Evolutionary conservation across 2,888 invertebrate species (phyloP).

Genomic region (Seira ritae): DNA sequence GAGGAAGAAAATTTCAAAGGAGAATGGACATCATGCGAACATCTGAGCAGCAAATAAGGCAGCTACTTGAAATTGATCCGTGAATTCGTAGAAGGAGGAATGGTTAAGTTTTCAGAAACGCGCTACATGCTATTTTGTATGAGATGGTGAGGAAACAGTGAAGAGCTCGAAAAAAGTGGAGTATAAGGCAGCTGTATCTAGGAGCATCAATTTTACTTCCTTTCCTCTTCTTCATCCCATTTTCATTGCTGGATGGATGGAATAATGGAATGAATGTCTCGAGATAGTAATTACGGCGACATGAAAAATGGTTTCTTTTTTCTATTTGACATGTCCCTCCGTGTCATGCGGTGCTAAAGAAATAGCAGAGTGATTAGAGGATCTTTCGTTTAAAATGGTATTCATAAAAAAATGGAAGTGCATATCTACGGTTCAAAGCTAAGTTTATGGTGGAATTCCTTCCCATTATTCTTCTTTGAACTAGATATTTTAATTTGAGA

Average conservation of each 20-base stretch:
- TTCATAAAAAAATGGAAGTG: no score
- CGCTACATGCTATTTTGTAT: no score
- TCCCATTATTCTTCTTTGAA: no score
- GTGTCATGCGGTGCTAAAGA: slow-evolving; percentile 14
- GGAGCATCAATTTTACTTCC: slow-evolving; percentile 6
- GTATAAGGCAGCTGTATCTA: neutral
- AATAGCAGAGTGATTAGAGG: no score
- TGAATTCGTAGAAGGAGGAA: no score
- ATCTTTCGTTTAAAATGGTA: no score
- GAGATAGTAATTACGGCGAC: slow-evolving; percentile 46
- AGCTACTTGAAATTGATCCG: slow-evolving; percentile 7
- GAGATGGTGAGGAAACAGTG: neutral
- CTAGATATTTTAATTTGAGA: no score
- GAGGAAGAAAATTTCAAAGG: neutral
- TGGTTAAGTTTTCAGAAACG: no score
- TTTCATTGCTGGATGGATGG: slow-evolving; percentile 2
- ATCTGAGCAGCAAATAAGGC: no score
- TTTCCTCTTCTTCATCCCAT: slow-evolving; percentile 6
- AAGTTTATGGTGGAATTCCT: no score
- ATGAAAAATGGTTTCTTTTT: slow-evolving; percentile 47
- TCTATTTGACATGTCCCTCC: slow-evolving; percentile 28
- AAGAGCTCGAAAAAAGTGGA: neutral
- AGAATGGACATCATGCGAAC: slow-evolving; percentile 12
- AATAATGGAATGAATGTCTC: slow-evolving; percentile 23
- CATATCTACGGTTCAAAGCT: no score